Conservation (phyloP, 1,140 invertebrate species). For the Drosophila asahinai region DNA sequence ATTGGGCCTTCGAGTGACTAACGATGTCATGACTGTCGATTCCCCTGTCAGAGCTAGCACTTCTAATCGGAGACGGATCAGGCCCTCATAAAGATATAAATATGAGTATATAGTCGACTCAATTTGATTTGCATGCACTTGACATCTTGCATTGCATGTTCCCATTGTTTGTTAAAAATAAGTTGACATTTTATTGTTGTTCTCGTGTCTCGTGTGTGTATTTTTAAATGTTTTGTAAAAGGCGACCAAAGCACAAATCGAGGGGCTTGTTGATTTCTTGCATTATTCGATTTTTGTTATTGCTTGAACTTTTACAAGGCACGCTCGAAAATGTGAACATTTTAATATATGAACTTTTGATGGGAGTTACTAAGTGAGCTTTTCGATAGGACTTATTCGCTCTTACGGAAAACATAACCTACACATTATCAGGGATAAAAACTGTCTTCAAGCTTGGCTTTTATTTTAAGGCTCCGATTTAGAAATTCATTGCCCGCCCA, state of each 20-base stretch:
- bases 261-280: constrained; percentile 21
- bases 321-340: not conserved
- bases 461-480: too few relatives aligned
- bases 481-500: too few relatives aligned
- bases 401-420: not conserved
- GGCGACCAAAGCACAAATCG: constrained; percentile 26
- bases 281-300: constrained; percentile 34
- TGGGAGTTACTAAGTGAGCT: not conserved
- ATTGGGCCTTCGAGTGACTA: constrained; percentile 22
- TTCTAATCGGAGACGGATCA: constrained; percentile 19
- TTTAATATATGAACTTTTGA: not conserved
- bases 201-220: constrained; percentile 15
- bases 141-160: constrained; percentile 41
- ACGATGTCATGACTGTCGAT: constrained; percentile 25
- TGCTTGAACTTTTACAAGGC: not conserved
- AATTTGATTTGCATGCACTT: constrained; percentile 57
- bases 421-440: too few relatives aligned
- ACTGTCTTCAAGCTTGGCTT: too few relatives aligned
- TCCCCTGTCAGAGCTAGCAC: not conserved
- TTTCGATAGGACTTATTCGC: not conserved
- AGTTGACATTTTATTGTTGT: constrained; percentile 59
- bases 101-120: not conserved
- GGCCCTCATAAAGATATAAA: not conserved
- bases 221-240: constrained; percentile 49
- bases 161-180: constrained; percentile 55